Conservation (phyloP, 2,888 invertebrate species). For the Achlya flavicornis region DNA sequence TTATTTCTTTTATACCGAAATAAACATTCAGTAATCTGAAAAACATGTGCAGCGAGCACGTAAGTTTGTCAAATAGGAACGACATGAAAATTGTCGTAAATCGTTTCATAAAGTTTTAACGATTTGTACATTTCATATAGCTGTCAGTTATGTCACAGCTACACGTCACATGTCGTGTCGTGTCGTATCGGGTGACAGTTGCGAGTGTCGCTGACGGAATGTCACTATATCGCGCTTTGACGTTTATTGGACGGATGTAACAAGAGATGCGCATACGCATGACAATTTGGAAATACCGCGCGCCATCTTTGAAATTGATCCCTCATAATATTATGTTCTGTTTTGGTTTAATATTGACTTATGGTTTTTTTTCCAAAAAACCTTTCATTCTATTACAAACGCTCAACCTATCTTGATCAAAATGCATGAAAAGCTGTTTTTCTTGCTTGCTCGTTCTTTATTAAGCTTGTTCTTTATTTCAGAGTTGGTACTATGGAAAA, state of each 20-base stretch:
- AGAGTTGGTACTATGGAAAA: no score
- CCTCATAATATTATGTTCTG: slow-evolving; percentile 18
- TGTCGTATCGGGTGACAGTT: slow-evolving; percentile 21
- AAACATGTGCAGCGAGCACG: background rate
- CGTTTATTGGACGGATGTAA: slow-evolving; percentile 57
- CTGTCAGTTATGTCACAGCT: background rate
- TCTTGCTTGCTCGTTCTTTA: no score
- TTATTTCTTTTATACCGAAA: background rate
- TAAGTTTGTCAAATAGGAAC: background rate
- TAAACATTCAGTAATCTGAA: background rate
- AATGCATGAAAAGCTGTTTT: no score
- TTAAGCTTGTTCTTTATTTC: no score
- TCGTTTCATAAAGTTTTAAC: background rate
- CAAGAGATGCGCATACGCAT: slow-evolving; percentile 35
- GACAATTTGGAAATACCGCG: slow-evolving; percentile 19
- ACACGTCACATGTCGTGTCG: slow-evolving; percentile 22
- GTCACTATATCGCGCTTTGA: slow-evolving; percentile 41
- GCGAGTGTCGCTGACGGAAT: slow-evolving; percentile 20
- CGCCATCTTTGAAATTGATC: slow-evolving; percentile 26
- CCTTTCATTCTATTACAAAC: no score
- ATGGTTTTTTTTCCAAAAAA: background rate
- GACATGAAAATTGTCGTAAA: slow-evolving; percentile 8
- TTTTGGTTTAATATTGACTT: slow-evolving; percentile 1
- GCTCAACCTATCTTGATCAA: no score
- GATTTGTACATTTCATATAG: background rate